Conservation (phyloP, 2,888 invertebrate genomes). For the Folsomia candida region DNA sequence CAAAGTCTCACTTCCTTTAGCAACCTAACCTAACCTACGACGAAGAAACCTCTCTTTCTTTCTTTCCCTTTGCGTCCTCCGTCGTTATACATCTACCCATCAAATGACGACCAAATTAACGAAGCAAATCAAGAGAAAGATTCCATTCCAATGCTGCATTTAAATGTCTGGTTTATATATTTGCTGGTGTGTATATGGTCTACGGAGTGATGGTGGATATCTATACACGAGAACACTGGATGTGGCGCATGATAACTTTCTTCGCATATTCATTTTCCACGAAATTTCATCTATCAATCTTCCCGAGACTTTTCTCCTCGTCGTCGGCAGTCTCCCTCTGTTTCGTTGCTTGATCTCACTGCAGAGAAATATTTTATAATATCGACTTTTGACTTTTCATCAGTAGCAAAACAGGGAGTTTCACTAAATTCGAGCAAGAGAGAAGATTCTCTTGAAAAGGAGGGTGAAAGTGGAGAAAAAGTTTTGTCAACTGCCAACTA, state of each 20-base stretch:
- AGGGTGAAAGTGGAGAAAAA: background rate
- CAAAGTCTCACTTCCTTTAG: too few relatives aligned
- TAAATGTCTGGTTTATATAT: background rate
- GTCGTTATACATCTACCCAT: background rate
- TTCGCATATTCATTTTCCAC: background rate
- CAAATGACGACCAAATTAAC: constrained; percentile 18
- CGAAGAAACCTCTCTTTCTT: too few relatives aligned
- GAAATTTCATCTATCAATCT: background rate
- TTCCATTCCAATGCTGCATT: background rate
- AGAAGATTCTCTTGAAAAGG: too few relatives aligned
- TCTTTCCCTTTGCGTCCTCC: too few relatives aligned
- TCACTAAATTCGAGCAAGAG: background rate
- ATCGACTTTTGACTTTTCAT: constrained; percentile 2
- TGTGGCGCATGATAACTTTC: background rate
- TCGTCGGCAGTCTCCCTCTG: background rate
- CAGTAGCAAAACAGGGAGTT: background rate
- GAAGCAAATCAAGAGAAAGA: constrained; percentile 25
- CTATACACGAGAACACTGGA: too few relatives aligned
- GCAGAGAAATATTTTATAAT: constrained; percentile 4
- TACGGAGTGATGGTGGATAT: too few relatives aligned
- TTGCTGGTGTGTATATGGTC: too few relatives aligned
- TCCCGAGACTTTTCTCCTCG: background rate
- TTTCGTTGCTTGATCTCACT: background rate
- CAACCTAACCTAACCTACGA: too few relatives aligned
- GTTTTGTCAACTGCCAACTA: constrained; percentile 5